Conservation (phyloP, 2,113 vertebrate genomes). For the Hucho hucho region DNA sequence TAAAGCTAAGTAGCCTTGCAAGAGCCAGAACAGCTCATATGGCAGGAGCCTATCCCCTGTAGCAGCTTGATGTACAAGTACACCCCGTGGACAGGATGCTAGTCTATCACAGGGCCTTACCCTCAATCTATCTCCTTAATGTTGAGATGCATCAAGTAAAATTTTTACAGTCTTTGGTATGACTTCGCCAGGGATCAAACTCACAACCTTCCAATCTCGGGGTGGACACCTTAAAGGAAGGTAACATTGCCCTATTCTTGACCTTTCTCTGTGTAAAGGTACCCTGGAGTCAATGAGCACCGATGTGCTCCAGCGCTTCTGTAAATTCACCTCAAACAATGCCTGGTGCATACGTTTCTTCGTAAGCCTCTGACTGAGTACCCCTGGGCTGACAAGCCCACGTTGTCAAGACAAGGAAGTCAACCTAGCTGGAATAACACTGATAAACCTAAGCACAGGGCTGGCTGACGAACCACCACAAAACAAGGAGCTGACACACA, state of each 20-base stretch:
- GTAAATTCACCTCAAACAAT: constrained; percentile 34
- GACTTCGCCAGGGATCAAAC: no score
- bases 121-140: no score
- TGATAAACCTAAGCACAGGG: constrained; percentile 68
- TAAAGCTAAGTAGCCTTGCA: neutral
- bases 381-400: constrained; percentile 47
- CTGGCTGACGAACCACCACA: constrained; percentile 16
- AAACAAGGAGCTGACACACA: constrained; percentile 50
- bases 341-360: constrained; percentile 30
- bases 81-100: no score
- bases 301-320: neutral
- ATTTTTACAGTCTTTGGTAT: no score
- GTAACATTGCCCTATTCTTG: neutral
- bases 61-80: no score
- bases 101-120: no score
- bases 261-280: constrained; percentile 33
- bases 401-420: constrained; percentile 71
- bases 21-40: no score
- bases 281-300: neutral
- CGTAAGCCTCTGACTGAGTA: constrained; percentile 48
- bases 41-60: no score
- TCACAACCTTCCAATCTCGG: no score
- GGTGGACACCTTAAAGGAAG: neutral
- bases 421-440: constrained; percentile 72
- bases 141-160: no score